phyloP scores from a whole-genome alignment of 92 coral and sea anemone species.

The Heteractis magnifica region DNA sequence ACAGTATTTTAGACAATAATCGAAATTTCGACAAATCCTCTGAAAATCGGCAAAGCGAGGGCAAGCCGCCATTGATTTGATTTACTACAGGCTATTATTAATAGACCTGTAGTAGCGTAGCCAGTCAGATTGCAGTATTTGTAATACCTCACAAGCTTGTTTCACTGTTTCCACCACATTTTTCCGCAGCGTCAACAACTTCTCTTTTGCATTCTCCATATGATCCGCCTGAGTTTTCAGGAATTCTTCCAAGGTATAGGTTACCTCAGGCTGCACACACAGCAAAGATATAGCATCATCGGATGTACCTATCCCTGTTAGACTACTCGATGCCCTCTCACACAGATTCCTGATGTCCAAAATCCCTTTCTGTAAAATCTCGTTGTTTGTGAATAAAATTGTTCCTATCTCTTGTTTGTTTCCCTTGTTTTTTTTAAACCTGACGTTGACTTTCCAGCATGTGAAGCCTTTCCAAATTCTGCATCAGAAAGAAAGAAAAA shows the following conservation, averaged over 20 bases:
- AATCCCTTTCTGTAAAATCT: slow-evolving; percentile 67
- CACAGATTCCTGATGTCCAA: slow-evolving; percentile 70
- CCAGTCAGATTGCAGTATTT: too few relatives aligned
- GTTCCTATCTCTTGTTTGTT: slow-evolving; percentile 68
- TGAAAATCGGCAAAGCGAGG: too few relatives aligned
- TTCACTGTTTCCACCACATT: slow-evolving; percentile 65
- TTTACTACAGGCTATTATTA: too few relatives aligned
- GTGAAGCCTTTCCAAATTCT: slow-evolving; percentile 96
- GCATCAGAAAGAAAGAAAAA: neutral
- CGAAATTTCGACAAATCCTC: too few relatives aligned
- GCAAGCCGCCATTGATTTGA: too few relatives aligned
- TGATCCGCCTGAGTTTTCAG: slow-evolving; percentile 46
- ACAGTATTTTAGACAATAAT: too few relatives aligned
- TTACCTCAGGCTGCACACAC: slow-evolving; percentile 39
- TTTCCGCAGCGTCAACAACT: slow-evolving; percentile 57
- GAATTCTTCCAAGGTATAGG: slow-evolving; percentile 74
- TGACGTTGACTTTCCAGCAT: slow-evolving; percentile 87
- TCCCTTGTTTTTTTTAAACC: slow-evolving; percentile 58
- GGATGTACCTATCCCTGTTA: slow-evolving; percentile 70
- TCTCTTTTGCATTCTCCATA: slow-evolving; percentile 60
- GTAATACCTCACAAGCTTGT: slow-evolving; percentile 82
- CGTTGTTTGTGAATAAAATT: slow-evolving; percentile 59
- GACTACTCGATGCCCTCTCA: slow-evolving; percentile 88
- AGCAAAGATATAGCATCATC: slow-evolving; percentile 67
- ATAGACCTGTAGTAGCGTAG: too few relatives aligned